Base-by-base conservation (phyloP, 2,888 invertebrate genomes). In the Cataglyphis livida region DNA sequence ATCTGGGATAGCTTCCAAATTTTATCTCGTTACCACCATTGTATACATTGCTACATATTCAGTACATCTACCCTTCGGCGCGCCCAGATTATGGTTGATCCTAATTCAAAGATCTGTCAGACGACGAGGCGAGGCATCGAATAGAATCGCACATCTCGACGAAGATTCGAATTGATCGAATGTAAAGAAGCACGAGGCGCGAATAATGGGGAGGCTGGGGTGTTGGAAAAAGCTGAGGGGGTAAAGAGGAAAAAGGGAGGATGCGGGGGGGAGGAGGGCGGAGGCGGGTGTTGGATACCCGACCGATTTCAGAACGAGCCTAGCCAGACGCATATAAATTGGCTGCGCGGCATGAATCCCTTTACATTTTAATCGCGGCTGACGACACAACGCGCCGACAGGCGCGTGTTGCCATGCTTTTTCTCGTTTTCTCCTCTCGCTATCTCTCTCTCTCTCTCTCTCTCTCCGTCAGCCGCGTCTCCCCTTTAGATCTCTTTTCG, bases 301-400 rank as follows among this genome's bases (percentile, higher is more conserved):
- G 81, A 41, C 85, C 83, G 89, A 89, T 89, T 89, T 85, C 83
- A 86, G 84, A 83, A 83, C 88, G 84, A 86, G 81, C 83, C 84
- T 85, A 86, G 88, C 89, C 90, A 89, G 90, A 90, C 89, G 90
- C 89, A 88, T 90, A 90, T 90, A 90, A 90, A 90, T 90, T 90
- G 90, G 90, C 89, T 86, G 86, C 87, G 81, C 85, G 83, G 85
- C 86, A 85, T 87, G 88, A 90, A 90, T 90, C 88, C 87, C 86
- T 90, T 89, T 88, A 89, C 88, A 90, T 90, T 90, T 90, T 90
- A 90, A 90, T 90, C 89, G 89, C 66, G 85, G 76, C 82, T 82
- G 84, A 82, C 86, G 78, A 87, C 83, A 87, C 83, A 87, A 85
- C 85, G 84, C 82, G 84, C 82, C 87, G 79, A 70, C 78, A 71